Evolutionary conservation across 2,113 vertebrate genomes (phyloP), one percentile per base, ranked within the genome.

Genomic region (Sebastes fasciatus): DNA sequence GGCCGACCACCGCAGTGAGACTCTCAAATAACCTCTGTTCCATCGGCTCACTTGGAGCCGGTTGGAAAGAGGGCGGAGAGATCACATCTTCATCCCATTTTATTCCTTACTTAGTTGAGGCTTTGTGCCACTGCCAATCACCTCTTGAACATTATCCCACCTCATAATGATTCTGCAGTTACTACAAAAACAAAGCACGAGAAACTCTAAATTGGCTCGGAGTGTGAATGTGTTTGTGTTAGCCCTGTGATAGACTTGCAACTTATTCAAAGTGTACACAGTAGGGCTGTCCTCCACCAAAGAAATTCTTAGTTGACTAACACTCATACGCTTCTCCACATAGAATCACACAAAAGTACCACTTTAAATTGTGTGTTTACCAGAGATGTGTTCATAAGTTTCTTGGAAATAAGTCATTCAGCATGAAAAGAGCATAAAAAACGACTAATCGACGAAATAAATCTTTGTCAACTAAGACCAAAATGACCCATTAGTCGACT

Each of bases 1-100:
- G n/a, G 74, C 87, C 45, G 21, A 90, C 85, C 88, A 86, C 88
- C 60, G 45, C 88, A 79, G 66, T 12, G 74, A 87, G 82, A 82
- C 79, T 90, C 88, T 89, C 88, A 84, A 63, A 80, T 90, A 90
- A 93, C 87, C 83, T 91, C 74, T 26, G 84, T 83, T 83, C 67
- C 61, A 85, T 71, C 21, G n/a, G 82, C 85, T 63, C 55, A 84
- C 45, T 83, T 43, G 72, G 74, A 81, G 77, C 61, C 42, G 16
- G 60, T 52, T 66, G 74, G 74, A 67, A 71, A 86, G 68, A 46
- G 67, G 46, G 69, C 21, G 74, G 63, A 23, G 86, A 65, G 74
- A 85, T 70, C 81, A 76, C 23, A 70, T 74, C 74, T 81, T 81
- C 51, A 83, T 82, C 79, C 52, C 63, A 45, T 71, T 91, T 89